phyloP scores from a whole-genome alignment of 2,113 vertebrate genomes.

The Ceyx cyanopectus region DNA sequence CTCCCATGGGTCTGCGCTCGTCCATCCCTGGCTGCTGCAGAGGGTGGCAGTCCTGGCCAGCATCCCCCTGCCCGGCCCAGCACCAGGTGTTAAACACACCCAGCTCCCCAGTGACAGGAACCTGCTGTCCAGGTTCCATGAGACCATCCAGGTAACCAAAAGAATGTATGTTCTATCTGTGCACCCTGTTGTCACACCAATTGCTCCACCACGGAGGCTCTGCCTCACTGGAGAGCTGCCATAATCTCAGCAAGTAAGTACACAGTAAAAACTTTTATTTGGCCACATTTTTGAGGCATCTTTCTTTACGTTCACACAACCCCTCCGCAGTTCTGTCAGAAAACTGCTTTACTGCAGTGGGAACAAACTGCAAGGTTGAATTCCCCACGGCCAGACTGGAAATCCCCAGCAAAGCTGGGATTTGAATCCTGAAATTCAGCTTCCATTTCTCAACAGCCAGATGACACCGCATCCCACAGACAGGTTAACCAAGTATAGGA shows the following conservation, averaged over 20 bases:
- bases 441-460: neutral
- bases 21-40: neutral
- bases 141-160: neutral
- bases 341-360: neutral
- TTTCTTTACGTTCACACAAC: neutral
- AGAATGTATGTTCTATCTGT: accelerated
- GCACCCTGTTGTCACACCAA: neutral
- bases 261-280: neutral
- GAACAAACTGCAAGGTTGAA: neutral
- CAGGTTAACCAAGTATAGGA: neutral
- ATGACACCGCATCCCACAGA: neutral
- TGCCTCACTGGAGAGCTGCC: neutral
- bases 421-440: neutral
- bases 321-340: neutral
- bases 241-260: neutral
- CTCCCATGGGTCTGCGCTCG: neutral
- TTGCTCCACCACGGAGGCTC: neutral
- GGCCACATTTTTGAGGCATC: neutral
- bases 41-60: neutral
- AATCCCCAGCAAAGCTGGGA: neutral
- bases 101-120: neutral
- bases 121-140: neutral
- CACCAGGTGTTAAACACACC: neutral
- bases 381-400: neutral
- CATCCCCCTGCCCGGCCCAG: neutral